phyloP scores from a whole-genome alignment of 2,113 vertebrate species.

The Phaethornis superciliosus region DNA sequence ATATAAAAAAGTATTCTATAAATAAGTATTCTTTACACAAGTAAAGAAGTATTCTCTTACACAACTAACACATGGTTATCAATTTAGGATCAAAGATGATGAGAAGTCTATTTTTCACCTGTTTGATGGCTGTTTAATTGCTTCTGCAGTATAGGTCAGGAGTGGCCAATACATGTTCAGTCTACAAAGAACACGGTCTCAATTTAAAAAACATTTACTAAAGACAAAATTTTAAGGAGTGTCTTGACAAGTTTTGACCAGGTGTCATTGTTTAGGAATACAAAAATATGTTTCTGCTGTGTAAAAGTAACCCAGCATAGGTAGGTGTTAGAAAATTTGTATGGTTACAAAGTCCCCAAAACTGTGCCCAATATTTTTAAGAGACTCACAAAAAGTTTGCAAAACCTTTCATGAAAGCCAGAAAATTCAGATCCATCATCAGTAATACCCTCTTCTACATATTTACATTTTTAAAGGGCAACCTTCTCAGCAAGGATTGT shows the following conservation, averaged over 20 bases:
- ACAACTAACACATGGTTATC: background rate
- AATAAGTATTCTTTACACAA: background rate
- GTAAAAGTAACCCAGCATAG: background rate
- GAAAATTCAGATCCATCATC: background rate
- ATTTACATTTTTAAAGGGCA: background rate
- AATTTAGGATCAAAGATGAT: background rate
- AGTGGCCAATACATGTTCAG: background rate
- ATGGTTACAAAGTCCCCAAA: background rate
- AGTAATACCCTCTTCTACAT: background rate
- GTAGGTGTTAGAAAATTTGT: background rate
- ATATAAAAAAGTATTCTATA: no score
- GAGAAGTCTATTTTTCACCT: background rate
- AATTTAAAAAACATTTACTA: background rate
- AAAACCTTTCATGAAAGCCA: background rate
- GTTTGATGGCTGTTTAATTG: background rate
- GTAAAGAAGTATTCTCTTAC: background rate
- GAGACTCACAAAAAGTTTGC: background rate
- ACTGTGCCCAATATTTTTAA: background rate
- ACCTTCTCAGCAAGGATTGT: background rate
- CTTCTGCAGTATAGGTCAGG: rapidly evolving
- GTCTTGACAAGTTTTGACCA: background rate
- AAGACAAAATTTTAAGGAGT: background rate
- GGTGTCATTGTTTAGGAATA: background rate
- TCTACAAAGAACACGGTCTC: background rate
- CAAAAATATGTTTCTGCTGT: background rate